Evolutionary conservation across 1,140 invertebrate species (phyloP).

Genomic region (Helicoverpa armigera): DNA sequence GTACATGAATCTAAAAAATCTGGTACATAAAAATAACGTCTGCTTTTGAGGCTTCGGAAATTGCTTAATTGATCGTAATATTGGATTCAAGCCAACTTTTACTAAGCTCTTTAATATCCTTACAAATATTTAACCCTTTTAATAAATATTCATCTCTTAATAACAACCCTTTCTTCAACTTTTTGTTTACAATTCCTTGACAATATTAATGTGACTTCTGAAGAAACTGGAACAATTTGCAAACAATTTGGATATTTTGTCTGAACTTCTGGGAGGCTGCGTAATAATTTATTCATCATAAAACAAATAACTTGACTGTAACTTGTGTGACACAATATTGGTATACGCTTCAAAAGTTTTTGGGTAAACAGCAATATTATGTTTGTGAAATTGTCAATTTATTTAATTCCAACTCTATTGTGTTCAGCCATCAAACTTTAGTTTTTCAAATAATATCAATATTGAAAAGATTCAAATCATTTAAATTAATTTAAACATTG

Average conservation of each 20-base stretch:
- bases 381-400: no score
- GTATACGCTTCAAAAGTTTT: conserved; percentile 4
- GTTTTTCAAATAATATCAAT: no score
- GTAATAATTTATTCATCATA: conserved; percentile 27
- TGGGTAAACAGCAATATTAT: neutral
- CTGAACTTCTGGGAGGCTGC: conserved; percentile 8
- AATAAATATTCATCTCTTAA: neutral
- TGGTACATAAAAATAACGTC: no score
- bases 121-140: neutral
- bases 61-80: no score
- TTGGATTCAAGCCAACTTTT: no score
- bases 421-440: no score
- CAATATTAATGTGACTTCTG: conserved; percentile 28
- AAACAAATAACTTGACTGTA: conserved; percentile 2
- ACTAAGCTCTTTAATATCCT: no score
- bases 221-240: conserved; percentile 25
- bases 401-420: no score
- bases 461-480: no score
- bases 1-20: no score
- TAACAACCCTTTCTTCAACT: neutral
- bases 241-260: conserved; percentile 11
- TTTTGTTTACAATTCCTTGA: conserved; percentile 20
- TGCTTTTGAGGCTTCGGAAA: no score
- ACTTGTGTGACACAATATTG: neutral
- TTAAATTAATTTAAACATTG: no score